Percentiles rank a stretch among this genome's conserved stretches.
These are phyloP conservation scores for Callinectes sapidus DNA, from an alignment of 2,888 invertebrate species.

Conservation along the genomic window DNA sequence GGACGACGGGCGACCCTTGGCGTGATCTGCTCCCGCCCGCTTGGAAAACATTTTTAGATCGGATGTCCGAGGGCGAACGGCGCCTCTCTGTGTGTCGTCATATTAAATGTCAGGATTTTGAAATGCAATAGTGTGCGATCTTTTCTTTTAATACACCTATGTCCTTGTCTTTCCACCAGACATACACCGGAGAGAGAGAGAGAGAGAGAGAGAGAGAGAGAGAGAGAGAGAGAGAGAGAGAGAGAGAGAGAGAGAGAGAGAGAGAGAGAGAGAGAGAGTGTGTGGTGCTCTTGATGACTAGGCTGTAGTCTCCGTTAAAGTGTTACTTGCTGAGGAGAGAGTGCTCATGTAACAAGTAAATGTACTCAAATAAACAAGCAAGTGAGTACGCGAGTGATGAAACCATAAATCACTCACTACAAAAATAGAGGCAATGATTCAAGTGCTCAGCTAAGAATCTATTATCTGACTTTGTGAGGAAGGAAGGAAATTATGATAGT, in stretches of 20 bases:
- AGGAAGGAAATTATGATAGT: slow-evolving; percentile 14
- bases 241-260: not conserved
- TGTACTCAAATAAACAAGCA: not conserved
- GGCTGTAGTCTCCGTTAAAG: not conserved
- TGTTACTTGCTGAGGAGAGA: not conserved
- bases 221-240: not conserved
- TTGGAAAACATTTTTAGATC: slow-evolving; percentile 29
- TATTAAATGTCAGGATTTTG: slow-evolving; percentile 26
- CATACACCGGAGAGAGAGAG: not conserved
- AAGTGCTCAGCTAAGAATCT: slow-evolving; percentile 12
- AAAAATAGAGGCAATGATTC: not conserved
- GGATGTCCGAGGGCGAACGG: slow-evolving; percentile 23
- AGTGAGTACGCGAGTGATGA: not conserved
- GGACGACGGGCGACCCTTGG: not conserved
- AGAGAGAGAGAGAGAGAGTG: not conserved
- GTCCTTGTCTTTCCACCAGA: not conserved
- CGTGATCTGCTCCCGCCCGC: slow-evolving; percentile 16
- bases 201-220: not conserved
- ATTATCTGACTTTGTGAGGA: not conserved
- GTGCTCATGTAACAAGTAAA: not conserved
- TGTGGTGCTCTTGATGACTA: not conserved
- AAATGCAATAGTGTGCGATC: slow-evolving; percentile 19
- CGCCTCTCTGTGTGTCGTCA: slow-evolving; percentile 30
- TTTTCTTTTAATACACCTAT: slow-evolving; percentile 8
- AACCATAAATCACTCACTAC: not conserved